Base-by-base conservation (phyloP, 1,140 invertebrate genomes). In the Lasioglossum baleicum region DNA sequence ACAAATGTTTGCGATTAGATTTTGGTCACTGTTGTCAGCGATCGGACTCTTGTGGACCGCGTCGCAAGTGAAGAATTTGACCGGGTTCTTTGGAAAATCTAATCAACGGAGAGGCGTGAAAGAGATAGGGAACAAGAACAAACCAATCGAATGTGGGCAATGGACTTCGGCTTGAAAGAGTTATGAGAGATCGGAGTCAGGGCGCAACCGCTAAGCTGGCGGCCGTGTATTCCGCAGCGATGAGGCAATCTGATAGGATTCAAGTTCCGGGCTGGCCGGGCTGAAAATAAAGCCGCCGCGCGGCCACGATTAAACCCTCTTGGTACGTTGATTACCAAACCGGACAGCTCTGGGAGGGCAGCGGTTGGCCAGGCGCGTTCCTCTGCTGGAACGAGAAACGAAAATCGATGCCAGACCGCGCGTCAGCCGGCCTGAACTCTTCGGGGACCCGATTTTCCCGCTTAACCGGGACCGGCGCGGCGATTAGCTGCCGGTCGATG, bases 271-370 rank as follows among this genome's bases (percentile, higher is more conserved):
- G 51, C 51, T 15, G 74, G 40, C 20, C 15, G 20, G 51, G 51
- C 22, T 64, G 76, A 79, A 79, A 73, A 73, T 79, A 79, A 79
- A 79, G 69, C 76, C 76, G 11, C 61, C 76, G 11, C 67, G 58
- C 61, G 61, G 61, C 70, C 63, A 79, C 76, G 70, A 73, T 79
- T 79, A 79, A 79, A 79, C 76, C 70, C 75, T 65, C 75, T 78
- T 72, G 58, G 53, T 64, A 63, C 75, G 75, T 77, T 77, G 75
- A 77, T 77, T 70, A 77, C 75, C 67, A 71, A 77, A 71, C 67
- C 56, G 75, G 67, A 77, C 56, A 77, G 67, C 69, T 71, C 20
- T 6, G 44, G 26, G 5, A 70, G 53, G 11, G n/a, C 22, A 26
- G 53, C 26, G 58, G 75, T 71, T 64, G 48, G 75, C 60, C 17